phyloP scores from a whole-genome alignment of 2,888 invertebrate genomes.

The Polydrusus tereticollis region DNA sequence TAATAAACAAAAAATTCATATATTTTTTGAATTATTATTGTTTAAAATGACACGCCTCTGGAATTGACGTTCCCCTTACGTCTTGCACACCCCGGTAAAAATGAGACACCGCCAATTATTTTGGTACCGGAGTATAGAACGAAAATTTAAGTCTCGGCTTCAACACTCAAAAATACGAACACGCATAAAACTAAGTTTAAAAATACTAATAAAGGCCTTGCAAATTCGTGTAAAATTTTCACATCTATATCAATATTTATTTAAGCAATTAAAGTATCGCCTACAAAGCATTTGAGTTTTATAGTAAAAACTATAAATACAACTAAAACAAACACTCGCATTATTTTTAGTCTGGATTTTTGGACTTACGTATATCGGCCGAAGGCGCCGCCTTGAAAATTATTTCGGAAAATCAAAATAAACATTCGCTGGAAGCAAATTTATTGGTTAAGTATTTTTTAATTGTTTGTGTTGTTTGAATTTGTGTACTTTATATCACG shows the following conservation, averaged over 20 bases:
- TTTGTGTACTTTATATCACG: neutral
- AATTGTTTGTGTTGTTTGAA: neutral
- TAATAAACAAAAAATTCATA: too few species aligned
- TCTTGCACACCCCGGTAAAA: too few species aligned
- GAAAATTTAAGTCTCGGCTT: too few species aligned
- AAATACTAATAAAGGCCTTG: neutral
- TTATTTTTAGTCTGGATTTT: slow-evolving; percentile 26
- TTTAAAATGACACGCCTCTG: too few species aligned
- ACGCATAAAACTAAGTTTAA: too few species aligned
- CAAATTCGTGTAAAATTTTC: neutral
- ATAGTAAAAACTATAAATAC: slow-evolving; percentile 28
- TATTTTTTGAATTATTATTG: too few species aligned
- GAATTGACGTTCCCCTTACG: too few species aligned
- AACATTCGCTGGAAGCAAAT: slow-evolving; percentile 15
- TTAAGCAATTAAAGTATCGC: slow-evolving; percentile 6
- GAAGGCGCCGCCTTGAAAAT: slow-evolving; percentile 30
- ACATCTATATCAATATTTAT: slow-evolving; percentile 6
- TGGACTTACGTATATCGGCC: slow-evolving; percentile 8
- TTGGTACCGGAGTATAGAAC: too few species aligned
- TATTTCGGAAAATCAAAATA: slow-evolving; percentile 29
- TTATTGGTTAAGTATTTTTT: neutral
- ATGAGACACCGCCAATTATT: too few species aligned
- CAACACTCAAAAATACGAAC: too few species aligned
- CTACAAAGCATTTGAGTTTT: slow-evolving; percentile 15
- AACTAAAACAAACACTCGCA: slow-evolving; percentile 24